These are phyloP conservation scores for Gerris lacustris DNA, from an alignment of 2,888 invertebrate species.

Conservation along the genomic window DNA sequence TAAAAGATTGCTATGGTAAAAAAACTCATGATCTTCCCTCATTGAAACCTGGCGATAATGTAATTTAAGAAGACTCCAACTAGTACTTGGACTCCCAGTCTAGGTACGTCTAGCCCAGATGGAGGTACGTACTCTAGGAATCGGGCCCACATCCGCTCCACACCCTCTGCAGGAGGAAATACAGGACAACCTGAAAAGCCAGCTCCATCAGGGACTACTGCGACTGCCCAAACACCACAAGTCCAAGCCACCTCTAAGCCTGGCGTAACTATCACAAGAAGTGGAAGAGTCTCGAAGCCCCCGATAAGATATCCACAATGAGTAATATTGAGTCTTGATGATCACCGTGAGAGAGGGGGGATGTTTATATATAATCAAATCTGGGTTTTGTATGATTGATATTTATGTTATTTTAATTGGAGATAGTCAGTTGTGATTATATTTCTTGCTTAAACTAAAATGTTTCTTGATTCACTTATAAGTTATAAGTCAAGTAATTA, in stretches of 20 bases:
- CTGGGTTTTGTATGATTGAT: too few relatives aligned
- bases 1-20: constrained; percentile 10
- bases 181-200: not conserved
- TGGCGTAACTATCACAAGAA: not conserved
- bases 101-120: constrained; percentile 8
- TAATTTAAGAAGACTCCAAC: constrained; percentile 13
- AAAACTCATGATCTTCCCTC: constrained; percentile 8
- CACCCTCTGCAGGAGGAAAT: not conserved
- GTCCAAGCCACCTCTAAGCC: not conserved
- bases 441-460: too few relatives aligned
- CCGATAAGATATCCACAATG: not conserved
- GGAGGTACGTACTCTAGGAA: not conserved
- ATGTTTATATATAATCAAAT: not conserved
- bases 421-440: too few relatives aligned
- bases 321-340: not conserved
- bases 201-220: not conserved
- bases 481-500: too few relatives aligned
- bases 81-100: constrained; percentile 12
- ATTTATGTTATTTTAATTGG: too few relatives aligned
- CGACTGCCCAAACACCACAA: not conserved
- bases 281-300: not conserved
- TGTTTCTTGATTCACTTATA: too few relatives aligned
- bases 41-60: constrained; percentile 8
- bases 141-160: not conserved
- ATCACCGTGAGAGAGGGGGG: not conserved